These are phyloP conservation scores for Saccostrea glomerata DNA, from an alignment of 1,140 invertebrate species.

Conservation along the genomic window DNA sequence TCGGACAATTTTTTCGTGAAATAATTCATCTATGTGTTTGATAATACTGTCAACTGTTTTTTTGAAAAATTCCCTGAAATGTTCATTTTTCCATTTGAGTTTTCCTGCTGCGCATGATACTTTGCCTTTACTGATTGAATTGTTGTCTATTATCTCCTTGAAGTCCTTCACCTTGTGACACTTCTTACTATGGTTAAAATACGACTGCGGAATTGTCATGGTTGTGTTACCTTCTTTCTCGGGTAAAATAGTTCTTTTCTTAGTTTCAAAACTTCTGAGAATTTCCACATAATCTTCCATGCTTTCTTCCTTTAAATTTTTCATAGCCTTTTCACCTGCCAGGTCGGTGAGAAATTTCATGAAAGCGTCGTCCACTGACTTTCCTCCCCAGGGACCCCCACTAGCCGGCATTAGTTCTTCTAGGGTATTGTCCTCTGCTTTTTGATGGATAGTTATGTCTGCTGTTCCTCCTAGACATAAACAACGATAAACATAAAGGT, in stretches of 20 bases:
- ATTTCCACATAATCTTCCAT: slow-evolving; percentile 55
- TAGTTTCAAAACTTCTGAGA: slow-evolving; percentile 40
- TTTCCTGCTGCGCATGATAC: slow-evolving; percentile 8
- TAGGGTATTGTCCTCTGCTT: slow-evolving; percentile 33
- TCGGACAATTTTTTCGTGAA: slow-evolving; percentile 36
- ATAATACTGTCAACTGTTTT: slow-evolving; percentile 43
- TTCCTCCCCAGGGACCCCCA: slow-evolving; percentile 61
- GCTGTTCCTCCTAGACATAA: slow-evolving; percentile 57
- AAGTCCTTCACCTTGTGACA: background rate
- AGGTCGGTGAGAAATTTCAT: slow-evolving; percentile 46
- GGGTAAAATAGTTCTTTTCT: slow-evolving; percentile 47
- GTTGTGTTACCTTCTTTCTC: slow-evolving; percentile 30
- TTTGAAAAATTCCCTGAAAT: slow-evolving; percentile 41
- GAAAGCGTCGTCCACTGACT: slow-evolving; percentile 52
- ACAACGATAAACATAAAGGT: background rate
- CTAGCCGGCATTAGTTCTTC: slow-evolving; percentile 53
- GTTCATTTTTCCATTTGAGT: slow-evolving; percentile 1
- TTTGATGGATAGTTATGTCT: slow-evolving; percentile 57
- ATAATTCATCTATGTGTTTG: slow-evolving; percentile 44
- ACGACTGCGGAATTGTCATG: slow-evolving; percentile 29
- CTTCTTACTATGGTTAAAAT: slow-evolving; percentile 20
- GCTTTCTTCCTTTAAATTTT: slow-evolving; percentile 41
- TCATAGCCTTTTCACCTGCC: slow-evolving; percentile 30
- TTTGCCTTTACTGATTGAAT: background rate
- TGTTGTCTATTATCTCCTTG: background rate